These are phyloP conservation scores for Epistrophe grossulariae DNA, from an alignment of 2,888 invertebrate species.

Conservation along the genomic window DNA sequence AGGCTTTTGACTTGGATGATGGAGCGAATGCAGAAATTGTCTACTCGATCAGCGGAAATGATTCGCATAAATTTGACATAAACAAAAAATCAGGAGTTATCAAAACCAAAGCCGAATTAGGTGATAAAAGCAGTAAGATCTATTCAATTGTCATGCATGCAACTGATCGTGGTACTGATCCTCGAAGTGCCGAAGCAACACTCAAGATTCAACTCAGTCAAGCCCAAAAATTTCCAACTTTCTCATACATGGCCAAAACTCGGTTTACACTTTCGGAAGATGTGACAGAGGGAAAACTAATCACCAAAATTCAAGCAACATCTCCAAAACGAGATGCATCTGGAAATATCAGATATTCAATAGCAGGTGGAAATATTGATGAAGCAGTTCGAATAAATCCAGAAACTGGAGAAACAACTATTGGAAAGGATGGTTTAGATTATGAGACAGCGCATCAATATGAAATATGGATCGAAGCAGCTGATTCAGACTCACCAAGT, in stretches of 20 bases:
- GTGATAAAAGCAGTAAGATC: constrained; percentile 85
- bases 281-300: constrained; percentile 89
- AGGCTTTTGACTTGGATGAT: constrained; percentile 92
- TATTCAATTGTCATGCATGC: constrained; percentile 91
- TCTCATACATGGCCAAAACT: constrained; percentile 88
- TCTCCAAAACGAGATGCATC: constrained; percentile 91
- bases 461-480: constrained; percentile 96
- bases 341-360: constrained; percentile 90
- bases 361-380: constrained; percentile 97
- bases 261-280: constrained; percentile 92
- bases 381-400: constrained; percentile 93
- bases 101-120: constrained; percentile 89
- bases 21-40: constrained; percentile 92
- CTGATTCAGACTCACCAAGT: constrained; percentile 92
- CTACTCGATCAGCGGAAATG: constrained; percentile 91
- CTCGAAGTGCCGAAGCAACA: constrained; percentile 90
- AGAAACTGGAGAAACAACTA: constrained; percentile 91
- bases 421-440: constrained; percentile 92
- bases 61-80: constrained; percentile 91
- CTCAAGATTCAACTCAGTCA: constrained; percentile 91
- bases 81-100: constrained; percentile 94
- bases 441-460: constrained; percentile 93
- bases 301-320: constrained; percentile 90
- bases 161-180: constrained; percentile 90
- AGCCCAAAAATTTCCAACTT: constrained; percentile 91